These are phyloP conservation scores for Drosophila lutescens DNA, from an alignment of 2,888 invertebrate genomes.

Conservation along the genomic window DNA sequence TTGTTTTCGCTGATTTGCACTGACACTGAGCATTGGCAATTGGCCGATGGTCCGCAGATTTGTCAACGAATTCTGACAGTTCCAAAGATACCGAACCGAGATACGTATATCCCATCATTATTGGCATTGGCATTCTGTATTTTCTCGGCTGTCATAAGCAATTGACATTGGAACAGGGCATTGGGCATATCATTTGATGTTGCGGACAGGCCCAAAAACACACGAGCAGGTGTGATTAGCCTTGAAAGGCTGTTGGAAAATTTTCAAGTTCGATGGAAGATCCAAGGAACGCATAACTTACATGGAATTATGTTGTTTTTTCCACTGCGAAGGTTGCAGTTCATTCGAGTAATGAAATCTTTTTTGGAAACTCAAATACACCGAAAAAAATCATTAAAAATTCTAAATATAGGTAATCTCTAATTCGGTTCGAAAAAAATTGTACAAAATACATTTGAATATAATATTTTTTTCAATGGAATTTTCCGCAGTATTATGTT, in stretches of 20 bases:
- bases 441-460: too few species aligned
- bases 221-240: conserved; percentile 71
- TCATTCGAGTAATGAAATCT: conserved; percentile 11
- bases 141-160: conserved; percentile 55
- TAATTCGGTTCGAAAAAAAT: too few species aligned
- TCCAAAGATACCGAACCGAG: conserved; percentile 16
- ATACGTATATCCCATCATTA: conserved; percentile 10
- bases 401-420: too few species aligned
- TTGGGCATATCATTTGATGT: conserved; percentile 40
- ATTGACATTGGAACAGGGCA: conserved; percentile 59
- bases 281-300: conserved; percentile 61
- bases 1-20: conserved; percentile 37
- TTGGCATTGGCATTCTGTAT: conserved; percentile 50
- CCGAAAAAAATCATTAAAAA: too few species aligned
- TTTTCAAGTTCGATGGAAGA: conserved; percentile 61
- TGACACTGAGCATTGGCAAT: conserved; percentile 45
- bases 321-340: conserved; percentile 59
- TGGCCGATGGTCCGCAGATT: conserved; percentile 21
- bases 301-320: conserved; percentile 43
- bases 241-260: conserved; percentile 54
- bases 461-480: too few species aligned
- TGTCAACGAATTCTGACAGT: conserved; percentile 41
- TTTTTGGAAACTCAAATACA: conserved; percentile 3
- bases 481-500: too few species aligned
- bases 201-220: not conserved